These are phyloP conservation scores for Hybognathus amarus DNA, from an alignment of 2,797 vertebrate species.

Conservation along the genomic window DNA sequence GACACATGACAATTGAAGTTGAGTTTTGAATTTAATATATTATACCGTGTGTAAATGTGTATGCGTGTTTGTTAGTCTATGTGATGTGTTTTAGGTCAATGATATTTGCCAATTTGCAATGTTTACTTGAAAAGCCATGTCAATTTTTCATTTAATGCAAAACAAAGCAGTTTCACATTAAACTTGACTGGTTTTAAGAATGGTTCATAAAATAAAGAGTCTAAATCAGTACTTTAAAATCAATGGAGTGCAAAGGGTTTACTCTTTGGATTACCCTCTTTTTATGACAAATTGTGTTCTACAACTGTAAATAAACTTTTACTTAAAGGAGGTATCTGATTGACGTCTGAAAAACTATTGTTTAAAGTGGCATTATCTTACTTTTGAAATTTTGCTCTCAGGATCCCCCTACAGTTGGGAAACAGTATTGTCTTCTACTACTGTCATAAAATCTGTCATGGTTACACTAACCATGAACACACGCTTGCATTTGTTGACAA, in stretches of 20 bases:
- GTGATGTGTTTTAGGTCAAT: slow-evolving; percentile 14
- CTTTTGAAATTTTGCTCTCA: no score
- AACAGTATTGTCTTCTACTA: no score
- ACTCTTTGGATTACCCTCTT: not conserved
- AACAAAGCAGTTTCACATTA: not conserved
- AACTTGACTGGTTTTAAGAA: not conserved
- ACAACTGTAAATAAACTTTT: slow-evolving; percentile 31
- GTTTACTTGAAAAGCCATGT: not conserved
- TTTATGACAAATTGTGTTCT: not conserved
- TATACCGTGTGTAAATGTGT: not conserved
- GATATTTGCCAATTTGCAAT: not conserved
- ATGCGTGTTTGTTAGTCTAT: not conserved
- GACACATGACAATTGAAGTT: not conserved
- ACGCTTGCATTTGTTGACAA: no score
- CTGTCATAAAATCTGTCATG: no score
- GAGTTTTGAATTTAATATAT: not conserved
- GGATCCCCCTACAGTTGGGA: no score
- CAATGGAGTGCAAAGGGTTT: not conserved
- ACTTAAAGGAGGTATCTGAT: not conserved
- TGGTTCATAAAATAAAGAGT: not conserved
- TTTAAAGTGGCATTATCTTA: not conserved
- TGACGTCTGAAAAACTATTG: not conserved
- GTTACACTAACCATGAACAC: no score
- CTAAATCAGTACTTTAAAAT: not conserved
- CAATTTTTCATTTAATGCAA: not conserved